Base-by-base conservation (phyloP, 23 tunicate species). In the Aplidium turbinatum region DNA sequence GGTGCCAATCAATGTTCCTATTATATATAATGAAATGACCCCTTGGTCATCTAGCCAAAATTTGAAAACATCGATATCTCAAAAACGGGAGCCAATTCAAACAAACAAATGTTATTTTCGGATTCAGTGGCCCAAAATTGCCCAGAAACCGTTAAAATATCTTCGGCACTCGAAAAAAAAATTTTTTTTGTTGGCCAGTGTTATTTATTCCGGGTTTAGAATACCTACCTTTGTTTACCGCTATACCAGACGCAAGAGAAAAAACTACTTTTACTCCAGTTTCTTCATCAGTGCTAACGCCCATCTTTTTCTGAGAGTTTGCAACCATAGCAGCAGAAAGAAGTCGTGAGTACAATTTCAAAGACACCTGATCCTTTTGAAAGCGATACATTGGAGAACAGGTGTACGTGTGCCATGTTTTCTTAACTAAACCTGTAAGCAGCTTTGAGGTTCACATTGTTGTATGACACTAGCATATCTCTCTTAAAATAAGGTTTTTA, bases 321-420 rank as follows among this genome's bases (percentile, higher is more conserved):
- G 71, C 82, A 40, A 58, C 58, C 29, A 76, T 45, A 3, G 52
- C 30, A 33, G 82, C 68, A 5, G 82, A 76, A 22, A 76, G 58
- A 4, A 76, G 45, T 0, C 82, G 82, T 13, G 82, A 76, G 28
- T 58, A 46, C 24, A 18, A 26, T 61, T 61, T 58, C 1, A 76
- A 40, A 1, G 71, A 76, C 19, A 30, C 20, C 33, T 7, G 9
- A 60, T 76, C 68, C 18, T 1, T 3, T 1, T 60, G 32, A 47
- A 76, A 76, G 18, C 62, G 68, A 30, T 76, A 60, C 42, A 76
- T 26, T 9, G 82, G 82, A 24, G 82, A 40, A 34, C 82, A 76
- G 67, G 31, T 31, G 46, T 38, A 60, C 32, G 42, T 46, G 32
- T 31, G 47, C 82, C 82, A 76, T 62, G 82, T 76, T 46, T 76